Evolutionary conservation across 2,113 vertebrate genomes (phyloP).

Genomic region (Clarias batrachus): DNA sequence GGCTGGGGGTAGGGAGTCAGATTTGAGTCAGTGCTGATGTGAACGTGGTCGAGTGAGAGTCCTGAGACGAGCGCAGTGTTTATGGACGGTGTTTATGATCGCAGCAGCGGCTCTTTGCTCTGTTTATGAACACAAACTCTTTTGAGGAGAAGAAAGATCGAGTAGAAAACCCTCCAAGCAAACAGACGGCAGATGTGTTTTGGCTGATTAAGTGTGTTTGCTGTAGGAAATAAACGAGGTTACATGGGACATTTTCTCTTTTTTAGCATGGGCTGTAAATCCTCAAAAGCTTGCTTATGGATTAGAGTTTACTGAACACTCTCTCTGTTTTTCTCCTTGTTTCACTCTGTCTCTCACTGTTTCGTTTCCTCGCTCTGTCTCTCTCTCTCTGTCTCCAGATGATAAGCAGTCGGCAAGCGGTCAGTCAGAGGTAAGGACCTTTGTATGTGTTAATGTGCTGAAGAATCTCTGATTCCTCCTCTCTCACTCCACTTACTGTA

Average conservation of each 20-base stretch:
- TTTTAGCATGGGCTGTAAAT: neutral
- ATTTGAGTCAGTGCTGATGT: too few relatives aligned
- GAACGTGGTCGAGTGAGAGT: too few relatives aligned
- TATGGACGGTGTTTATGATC: neutral
- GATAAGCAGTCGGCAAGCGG: conserved; percentile 76
- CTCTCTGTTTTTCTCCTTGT: too few relatives aligned
- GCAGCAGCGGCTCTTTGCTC: neutral
- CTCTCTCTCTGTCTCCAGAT: conserved; percentile 58
- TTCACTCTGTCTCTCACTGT: neutral
- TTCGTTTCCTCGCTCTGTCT: neutral
- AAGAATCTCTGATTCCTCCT: neutral
- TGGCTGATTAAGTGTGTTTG: neutral
- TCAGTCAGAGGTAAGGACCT: conserved; percentile 77
- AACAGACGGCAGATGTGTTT: neutral
- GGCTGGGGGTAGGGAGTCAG: too few relatives aligned
- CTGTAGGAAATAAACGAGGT: neutral
- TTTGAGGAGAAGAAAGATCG: neutral
- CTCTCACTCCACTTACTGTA: conserved; percentile 19
- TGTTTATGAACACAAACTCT: neutral
- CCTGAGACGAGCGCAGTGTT: neutral
- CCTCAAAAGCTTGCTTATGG: neutral
- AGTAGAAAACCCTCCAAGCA: neutral
- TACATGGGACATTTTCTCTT: neutral
- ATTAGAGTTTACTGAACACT: neutral
- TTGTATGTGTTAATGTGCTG: conserved; percentile 11